Evolutionary conservation across 2,113 vertebrate species (phyloP).

Genomic region (Myxocyprinus asiaticus): DNA sequence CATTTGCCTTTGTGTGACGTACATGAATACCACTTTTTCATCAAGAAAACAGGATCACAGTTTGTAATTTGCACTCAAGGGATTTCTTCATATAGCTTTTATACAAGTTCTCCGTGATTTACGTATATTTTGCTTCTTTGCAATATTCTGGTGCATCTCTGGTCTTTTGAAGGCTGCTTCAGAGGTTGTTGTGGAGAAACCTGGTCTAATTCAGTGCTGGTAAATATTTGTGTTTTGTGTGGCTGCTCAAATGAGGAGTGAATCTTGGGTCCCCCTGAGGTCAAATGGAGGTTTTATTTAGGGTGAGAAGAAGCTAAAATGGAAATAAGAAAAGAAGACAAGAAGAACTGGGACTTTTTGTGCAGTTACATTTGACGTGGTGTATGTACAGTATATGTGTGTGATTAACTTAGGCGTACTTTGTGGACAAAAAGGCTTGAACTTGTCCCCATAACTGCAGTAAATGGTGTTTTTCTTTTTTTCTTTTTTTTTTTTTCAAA

Average conservation of each 20-base stretch:
- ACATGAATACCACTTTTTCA: conserved; percentile 17
- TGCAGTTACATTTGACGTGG: too few species aligned
- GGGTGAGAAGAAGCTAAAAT: neutral
- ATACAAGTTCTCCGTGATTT: conserved; percentile 39
- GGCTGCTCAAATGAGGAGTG: neutral
- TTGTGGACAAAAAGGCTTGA: too few species aligned
- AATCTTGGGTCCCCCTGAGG: neutral
- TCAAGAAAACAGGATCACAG: conserved; percentile 15
- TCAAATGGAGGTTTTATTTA: neutral
- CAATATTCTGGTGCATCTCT: neutral
- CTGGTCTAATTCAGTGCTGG: conserved; percentile 6
- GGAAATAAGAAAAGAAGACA: conserved; percentile 15
- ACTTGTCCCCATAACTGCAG: too few species aligned
- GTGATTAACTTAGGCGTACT: too few species aligned
- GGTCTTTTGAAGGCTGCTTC: neutral
- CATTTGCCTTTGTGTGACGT: neutral
- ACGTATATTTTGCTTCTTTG: neutral
- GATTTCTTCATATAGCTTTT: neutral
- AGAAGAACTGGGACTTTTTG: neutral
- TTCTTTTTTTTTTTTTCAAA: too few species aligned
- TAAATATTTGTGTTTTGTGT: conserved; percentile 15
- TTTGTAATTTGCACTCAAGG: neutral
- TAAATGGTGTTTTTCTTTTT: too few species aligned
- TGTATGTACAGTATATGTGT: too few species aligned
- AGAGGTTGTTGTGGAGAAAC: neutral